Percentiles rank a stretch among this genome's conserved stretches.
These are phyloP conservation scores for Triplophysa tibetana DNA, from an alignment of 2,113 vertebrate genomes.

Conservation along the genomic window DNA sequence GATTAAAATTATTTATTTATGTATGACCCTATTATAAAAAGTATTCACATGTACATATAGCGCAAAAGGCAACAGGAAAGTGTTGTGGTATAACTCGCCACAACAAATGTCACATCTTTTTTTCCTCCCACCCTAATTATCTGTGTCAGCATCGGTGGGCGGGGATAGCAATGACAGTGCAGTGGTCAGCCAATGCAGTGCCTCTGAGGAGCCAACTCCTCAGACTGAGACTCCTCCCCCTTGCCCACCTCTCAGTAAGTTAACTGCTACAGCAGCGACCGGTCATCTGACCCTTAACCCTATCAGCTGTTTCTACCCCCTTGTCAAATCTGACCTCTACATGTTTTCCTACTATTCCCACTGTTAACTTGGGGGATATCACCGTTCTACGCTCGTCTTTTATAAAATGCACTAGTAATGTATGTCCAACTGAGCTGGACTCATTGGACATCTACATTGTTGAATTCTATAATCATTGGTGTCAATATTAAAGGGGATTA, in stretches of 20 bases:
- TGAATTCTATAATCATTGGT: background rate
- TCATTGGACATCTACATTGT: background rate
- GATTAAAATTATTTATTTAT: background rate
- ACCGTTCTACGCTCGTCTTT: background rate
- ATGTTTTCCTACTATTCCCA: constrained; percentile 59
- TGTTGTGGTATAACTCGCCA: background rate
- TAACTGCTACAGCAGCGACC: constrained; percentile 35
- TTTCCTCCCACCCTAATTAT: constrained; percentile 48
- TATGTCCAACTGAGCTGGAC: constrained; percentile 1
- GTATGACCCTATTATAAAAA: constrained; percentile 3
- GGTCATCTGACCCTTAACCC: constrained; percentile 5
- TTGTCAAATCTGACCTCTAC: constrained; percentile 63
- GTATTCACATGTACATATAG: background rate
- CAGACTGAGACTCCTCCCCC: constrained; percentile 52
- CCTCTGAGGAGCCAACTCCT: constrained; percentile 56
- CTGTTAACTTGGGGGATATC: background rate
- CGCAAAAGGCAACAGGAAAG: background rate
- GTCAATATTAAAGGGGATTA: background rate
- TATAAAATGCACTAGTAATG: background rate
- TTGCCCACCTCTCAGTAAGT: constrained; percentile 68
- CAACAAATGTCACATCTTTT: constrained; percentile 22
- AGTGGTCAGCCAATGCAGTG: constrained; percentile 65
- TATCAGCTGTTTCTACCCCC: constrained; percentile 25
- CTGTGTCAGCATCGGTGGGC: constrained; percentile 58
- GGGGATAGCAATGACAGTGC: constrained; percentile 64